Evolutionary conservation across 2,888 invertebrate genomes (phyloP).

Genomic region (Adelphocoris suturalis): DNA sequence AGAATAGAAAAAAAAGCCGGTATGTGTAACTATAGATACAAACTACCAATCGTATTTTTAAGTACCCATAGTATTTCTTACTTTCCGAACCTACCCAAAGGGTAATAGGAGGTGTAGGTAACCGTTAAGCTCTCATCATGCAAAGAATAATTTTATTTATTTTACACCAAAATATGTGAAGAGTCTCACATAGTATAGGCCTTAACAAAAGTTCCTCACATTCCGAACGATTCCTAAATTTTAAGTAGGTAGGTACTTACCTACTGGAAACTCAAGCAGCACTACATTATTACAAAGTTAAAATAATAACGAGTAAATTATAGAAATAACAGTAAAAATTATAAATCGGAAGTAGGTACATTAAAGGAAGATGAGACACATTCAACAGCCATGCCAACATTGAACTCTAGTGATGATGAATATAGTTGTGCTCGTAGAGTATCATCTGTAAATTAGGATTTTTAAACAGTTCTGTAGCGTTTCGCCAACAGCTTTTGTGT

Average conservation of each 20-base stretch:
- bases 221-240: neutral
- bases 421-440: neutral
- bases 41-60: too few species aligned
- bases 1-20: too few species aligned
- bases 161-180: neutral
- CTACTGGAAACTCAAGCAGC: too few species aligned
- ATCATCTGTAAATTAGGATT: conserved; percentile 10
- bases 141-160: neutral
- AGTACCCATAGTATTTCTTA: too few species aligned
- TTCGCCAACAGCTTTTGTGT: conserved; percentile 6
- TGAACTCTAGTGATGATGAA: neutral
- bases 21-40: too few species aligned
- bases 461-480: neutral
- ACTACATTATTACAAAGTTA: too few species aligned
- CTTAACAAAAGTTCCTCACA: conserved; percentile 25
- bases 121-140: too few species aligned
- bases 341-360: neutral
- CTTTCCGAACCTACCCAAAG: too few species aligned
- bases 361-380: neutral
- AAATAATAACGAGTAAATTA: too few species aligned
- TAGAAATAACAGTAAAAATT: neutral
- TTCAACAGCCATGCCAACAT: conserved; percentile 13
- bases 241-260: neutral
- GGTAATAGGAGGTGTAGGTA: too few species aligned
- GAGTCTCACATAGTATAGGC: conserved; percentile 1